These are phyloP conservation scores for Netta rufina DNA, from an alignment of 2,797 vertebrate genomes.

Conservation along the genomic window DNA sequence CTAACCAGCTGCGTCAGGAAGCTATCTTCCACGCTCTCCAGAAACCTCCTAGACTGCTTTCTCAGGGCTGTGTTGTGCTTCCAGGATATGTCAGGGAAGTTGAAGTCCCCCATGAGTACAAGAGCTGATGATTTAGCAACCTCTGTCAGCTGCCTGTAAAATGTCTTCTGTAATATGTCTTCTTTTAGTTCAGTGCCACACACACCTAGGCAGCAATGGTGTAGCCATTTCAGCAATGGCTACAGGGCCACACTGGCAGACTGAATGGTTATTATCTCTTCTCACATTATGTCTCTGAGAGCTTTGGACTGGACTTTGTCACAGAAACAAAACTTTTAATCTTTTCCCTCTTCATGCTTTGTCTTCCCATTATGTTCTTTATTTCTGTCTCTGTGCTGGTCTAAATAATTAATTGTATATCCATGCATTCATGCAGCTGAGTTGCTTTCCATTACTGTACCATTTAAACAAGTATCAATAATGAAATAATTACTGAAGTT, in stretches of 20 bases:
- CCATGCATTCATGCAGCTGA: not conserved
- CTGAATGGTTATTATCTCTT: not conserved
- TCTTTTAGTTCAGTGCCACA: not conserved
- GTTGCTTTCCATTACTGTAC: not conserved
- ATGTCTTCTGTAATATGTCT: too few relatives aligned
- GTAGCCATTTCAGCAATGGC: not conserved
- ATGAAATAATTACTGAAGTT: not conserved
- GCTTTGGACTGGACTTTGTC: not conserved
- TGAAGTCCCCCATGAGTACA: too few relatives aligned
- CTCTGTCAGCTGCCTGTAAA: too few relatives aligned
- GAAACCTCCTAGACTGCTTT: too few relatives aligned
- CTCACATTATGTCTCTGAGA: not conserved
- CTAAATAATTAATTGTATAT: not conserved
- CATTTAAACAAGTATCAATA: not conserved
- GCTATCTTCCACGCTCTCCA: too few relatives aligned
- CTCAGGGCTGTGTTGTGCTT: too few relatives aligned
- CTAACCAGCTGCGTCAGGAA: too few relatives aligned
- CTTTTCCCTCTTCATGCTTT: not conserved
- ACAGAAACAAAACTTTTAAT: not conserved
- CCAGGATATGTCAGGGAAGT: too few relatives aligned
- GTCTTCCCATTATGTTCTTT: not conserved
- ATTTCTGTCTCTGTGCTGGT: not conserved
- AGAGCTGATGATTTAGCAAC: too few relatives aligned
- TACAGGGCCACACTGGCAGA: not conserved
- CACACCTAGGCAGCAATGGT: not conserved